A percentile compares a stretch with the other conserved stretches of the same genome.
These are phyloP conservation scores for Drosophila gaucha DNA, from an alignment of 2,888 invertebrate genomes.

Conservation along the genomic window DNA sequence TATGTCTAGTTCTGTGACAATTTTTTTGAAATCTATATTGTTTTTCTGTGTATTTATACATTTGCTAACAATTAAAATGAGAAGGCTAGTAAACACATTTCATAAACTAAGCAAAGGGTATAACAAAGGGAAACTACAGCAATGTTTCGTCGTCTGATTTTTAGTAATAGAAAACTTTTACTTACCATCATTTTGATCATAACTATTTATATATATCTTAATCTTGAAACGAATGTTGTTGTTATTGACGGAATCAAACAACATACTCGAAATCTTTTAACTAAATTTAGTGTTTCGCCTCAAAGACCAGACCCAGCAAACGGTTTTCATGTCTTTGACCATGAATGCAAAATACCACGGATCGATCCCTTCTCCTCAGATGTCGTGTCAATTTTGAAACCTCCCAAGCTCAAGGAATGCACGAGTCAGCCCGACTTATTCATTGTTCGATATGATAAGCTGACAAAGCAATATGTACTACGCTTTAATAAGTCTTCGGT, in stretches of 20 bases:
- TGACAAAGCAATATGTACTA: slow-evolving; percentile 34
- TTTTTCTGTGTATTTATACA: too few relatives aligned
- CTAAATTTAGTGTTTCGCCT: neutral
- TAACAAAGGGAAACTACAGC: neutral
- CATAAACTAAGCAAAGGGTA: neutral
- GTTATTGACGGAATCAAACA: neutral
- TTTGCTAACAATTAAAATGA: neutral
- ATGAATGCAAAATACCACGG: slow-evolving; percentile 87
- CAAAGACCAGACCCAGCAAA: neutral
- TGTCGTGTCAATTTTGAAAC: slow-evolving; percentile 65
- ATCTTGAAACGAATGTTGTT: neutral
- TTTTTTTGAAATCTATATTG: too few relatives aligned
- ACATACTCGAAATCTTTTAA: neutral
- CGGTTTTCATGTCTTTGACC: slow-evolving; percentile 76
- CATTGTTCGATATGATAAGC: slow-evolving; percentile 20
- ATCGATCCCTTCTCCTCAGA: slow-evolving; percentile 86
- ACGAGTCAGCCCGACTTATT: slow-evolving; percentile 34
- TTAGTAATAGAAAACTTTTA: slow-evolving; percentile 1
- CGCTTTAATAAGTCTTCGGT: slow-evolving; percentile 31
- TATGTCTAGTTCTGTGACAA: too few relatives aligned
- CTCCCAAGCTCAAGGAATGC: slow-evolving; percentile 10
- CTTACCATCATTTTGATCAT: neutral
- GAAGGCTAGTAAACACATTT: neutral
- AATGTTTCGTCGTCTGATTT: slow-evolving; percentile 8
- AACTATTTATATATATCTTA: slow-evolving; percentile 2